A percentile compares a stretch with the other conserved stretches of the same genome.
These are phyloP conservation scores for Athetis lepigone DNA, from an alignment of 2,888 invertebrate genomes.

Conservation along the genomic window DNA sequence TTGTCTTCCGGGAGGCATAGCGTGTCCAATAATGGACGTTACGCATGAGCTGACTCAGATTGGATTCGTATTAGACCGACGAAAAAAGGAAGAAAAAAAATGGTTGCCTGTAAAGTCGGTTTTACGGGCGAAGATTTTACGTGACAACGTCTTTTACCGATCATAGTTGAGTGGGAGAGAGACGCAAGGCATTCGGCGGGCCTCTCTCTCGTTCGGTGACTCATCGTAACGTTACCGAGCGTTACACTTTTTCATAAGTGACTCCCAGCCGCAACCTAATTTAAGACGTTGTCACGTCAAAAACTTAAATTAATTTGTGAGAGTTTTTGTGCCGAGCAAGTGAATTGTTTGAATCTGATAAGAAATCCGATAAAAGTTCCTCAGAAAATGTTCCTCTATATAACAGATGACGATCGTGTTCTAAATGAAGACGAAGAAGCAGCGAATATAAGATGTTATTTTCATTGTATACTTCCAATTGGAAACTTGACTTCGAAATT, in stretches of 20 bases:
- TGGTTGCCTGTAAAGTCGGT: too few species aligned
- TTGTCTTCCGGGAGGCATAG: constrained; percentile 58
- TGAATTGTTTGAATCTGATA: constrained; percentile 41
- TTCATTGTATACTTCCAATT: neutral
- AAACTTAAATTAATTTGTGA: constrained; percentile 31
- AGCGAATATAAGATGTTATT: neutral
- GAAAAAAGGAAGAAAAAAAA: constrained; percentile 45
- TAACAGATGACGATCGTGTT: neutral
- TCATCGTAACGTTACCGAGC: too few species aligned
- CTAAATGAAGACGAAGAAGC: neutral
- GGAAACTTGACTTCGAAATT: too few species aligned
- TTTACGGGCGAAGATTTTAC: too few species aligned
- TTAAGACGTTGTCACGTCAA: too few species aligned
- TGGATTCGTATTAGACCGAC: constrained; percentile 40
- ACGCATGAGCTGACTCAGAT: constrained; percentile 57
- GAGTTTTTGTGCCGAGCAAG: constrained; percentile 39
- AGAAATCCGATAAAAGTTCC: constrained; percentile 25
- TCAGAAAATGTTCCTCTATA: constrained; percentile 7
- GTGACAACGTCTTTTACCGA: too few species aligned
- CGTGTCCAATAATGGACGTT: constrained; percentile 60
- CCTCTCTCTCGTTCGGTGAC: too few species aligned
- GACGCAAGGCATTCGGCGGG: too few species aligned
- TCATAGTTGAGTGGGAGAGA: too few species aligned
- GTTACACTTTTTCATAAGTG: too few species aligned
- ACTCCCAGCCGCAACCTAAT: too few species aligned